Evolutionary conservation across 2,888 invertebrate genomes (phyloP), one percentile per base, ranked within the genome.

Genomic region (Pegoplata infirma): DNA sequence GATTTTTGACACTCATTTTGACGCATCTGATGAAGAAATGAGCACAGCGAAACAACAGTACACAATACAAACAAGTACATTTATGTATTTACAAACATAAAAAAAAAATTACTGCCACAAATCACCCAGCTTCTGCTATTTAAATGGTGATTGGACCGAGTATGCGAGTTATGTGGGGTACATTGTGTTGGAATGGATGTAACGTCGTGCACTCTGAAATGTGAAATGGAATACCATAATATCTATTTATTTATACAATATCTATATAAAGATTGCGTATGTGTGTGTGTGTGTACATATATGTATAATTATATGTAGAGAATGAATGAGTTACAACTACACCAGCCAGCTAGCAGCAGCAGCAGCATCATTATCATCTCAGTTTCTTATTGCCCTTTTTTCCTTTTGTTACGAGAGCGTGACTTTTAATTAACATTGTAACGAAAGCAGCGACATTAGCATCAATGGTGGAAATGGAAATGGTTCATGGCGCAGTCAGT

Each of bases 361-460:
- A 12, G 21, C 71, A 40, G 23, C 56, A 64, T 64, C 32, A 32
- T 58, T 40, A 25, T 36, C 51, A 59, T 58, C 56, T 66, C 56
- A 56, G 49, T 16, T 19, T 53, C 16, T 72, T 56, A 47, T 55
- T 32, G 49, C 51, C n/a, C n/a, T 58, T 59, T 66, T 73, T 19
- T n/a, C n/a, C 40, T 58, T 64, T 73, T 58, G 55, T 19, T 19
- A 49, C 12, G 49, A n/a, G 0, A 74, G 59, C 53, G 25, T 55
- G 21, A 36, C 66, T 74, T 74, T 67, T 67, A 74, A 74, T 74
- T 61, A 74, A 61, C 51, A 55, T 68, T 61, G 61, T 75, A 55
- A 75, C 19, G 21, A 67, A 36, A 61, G 47, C 25, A 75, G 47
- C 55, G 58, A 44, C 44, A n/a, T 46, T 28, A 61, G 46, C 46